Evolutionary conservation across 2,113 vertebrate species (phyloP).

Genomic region (Brachypteracias leptosomus): DNA sequence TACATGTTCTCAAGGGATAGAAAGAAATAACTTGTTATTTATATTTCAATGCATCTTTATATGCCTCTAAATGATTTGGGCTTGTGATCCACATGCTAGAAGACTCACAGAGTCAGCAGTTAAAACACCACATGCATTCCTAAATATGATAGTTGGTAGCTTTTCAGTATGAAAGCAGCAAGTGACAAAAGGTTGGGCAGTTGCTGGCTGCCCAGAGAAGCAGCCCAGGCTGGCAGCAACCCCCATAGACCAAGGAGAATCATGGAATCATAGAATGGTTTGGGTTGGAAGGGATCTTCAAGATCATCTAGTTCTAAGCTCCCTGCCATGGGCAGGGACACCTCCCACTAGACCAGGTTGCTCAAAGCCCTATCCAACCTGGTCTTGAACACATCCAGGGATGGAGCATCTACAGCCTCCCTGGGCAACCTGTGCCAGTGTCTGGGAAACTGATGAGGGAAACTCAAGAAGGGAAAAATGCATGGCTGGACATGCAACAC

Average conservation of each 20-base stretch:
- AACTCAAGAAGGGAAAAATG: not conserved
- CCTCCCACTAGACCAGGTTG: too few species aligned
- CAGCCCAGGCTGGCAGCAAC: not conserved
- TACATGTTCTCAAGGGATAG: not conserved
- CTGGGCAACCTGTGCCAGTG: too few species aligned
- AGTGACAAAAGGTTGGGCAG: not conserved
- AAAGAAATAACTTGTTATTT: not conserved
- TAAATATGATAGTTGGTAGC: not conserved
- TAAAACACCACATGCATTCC: not conserved
- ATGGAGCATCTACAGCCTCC: too few species aligned
- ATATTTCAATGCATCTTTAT: too few species aligned
- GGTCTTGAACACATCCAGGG: too few species aligned
- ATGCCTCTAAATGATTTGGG: not conserved
- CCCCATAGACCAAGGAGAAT: rapidly evolving
- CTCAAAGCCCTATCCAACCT: too few species aligned
- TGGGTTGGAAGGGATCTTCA: too few species aligned
- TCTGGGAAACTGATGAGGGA: too few species aligned
- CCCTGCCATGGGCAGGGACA: too few species aligned
- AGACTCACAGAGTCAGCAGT: not conserved
- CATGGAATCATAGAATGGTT: too few species aligned
- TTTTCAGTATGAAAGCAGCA: not conserved
- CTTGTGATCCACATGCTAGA: rapidly evolving
- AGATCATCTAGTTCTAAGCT: too few species aligned
- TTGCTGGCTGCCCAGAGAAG: not conserved
- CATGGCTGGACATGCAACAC: not conserved